These are phyloP conservation scores for Hippoglossus hippoglossus DNA, from an alignment of 2,797 vertebrate genomes.

Conservation along the genomic window DNA sequence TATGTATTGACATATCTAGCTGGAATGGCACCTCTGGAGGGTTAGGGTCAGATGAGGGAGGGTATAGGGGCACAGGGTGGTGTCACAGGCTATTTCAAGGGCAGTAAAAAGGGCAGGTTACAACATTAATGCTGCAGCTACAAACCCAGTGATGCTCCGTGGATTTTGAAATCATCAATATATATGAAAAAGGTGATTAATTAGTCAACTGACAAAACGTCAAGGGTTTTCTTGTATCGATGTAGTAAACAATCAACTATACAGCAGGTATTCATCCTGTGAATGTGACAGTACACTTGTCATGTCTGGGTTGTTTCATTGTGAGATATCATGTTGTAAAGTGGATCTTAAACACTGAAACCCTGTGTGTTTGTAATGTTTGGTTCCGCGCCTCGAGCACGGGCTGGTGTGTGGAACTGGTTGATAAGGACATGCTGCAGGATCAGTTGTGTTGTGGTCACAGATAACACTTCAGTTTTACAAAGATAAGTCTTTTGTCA, in stretches of 20 bases:
- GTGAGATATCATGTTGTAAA: neutral
- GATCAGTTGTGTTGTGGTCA: constrained; percentile 36
- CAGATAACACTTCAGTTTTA: constrained; percentile 55
- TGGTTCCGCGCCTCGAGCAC: neutral
- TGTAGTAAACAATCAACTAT: neutral
- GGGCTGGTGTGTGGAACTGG: constrained; percentile 24
- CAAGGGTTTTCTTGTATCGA: neutral
- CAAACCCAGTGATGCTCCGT: constrained; percentile 26
- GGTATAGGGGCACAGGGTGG: constrained; percentile 27
- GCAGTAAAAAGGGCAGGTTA: constrained; percentile 61
- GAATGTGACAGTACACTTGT: no score
- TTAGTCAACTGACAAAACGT: neutral
- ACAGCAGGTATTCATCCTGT: neutral
- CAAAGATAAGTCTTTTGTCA: constrained; percentile 55
- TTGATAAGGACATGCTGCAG: constrained; percentile 63
- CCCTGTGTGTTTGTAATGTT: neutral
- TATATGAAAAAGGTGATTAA: constrained; percentile 11
- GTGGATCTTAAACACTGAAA: neutral
- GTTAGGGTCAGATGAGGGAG: constrained; percentile 40
- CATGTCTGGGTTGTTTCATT: neutral
- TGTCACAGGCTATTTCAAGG: constrained; percentile 65
- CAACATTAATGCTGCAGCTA: constrained; percentile 48
- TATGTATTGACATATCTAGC: constrained; percentile 6
- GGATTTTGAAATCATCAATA: constrained; percentile 23
- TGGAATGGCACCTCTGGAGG: constrained; percentile 46